Percentiles rank a stretch among this genome's conserved stretches.
These are phyloP conservation scores for Dascillus cervinus DNA, from an alignment of 2,888 invertebrate genomes.

Conservation along the genomic window DNA sequence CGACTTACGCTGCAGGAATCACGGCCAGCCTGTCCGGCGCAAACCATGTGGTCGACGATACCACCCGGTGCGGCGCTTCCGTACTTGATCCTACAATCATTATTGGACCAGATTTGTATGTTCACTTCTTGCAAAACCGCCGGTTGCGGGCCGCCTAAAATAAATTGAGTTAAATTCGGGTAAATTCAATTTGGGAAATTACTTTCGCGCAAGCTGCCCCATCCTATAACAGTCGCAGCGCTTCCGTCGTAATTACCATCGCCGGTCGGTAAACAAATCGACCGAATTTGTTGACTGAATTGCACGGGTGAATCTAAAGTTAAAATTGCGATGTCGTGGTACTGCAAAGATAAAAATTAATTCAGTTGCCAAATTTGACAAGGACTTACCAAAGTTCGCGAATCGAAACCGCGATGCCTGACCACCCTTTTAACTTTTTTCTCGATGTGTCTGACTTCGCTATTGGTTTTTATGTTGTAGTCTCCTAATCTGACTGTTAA, in stretches of 20 bases:
- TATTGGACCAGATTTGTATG: constrained; percentile 76
- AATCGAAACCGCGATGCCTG: constrained; percentile 77
- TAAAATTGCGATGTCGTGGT: constrained; percentile 76
- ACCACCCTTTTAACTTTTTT: constrained; percentile 75
- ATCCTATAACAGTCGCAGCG: constrained; percentile 76
- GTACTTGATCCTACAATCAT: constrained; percentile 70
- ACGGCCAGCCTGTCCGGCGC: constrained; percentile 75
- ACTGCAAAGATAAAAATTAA: constrained; percentile 44
- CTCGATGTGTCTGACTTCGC: constrained; percentile 69
- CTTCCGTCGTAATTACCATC: constrained; percentile 58
- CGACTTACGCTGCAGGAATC: constrained; percentile 83
- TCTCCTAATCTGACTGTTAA: constrained; percentile 76
- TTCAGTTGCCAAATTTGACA: not conserved
- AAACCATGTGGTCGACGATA: constrained; percentile 80
- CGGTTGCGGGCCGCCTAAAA: constrained; percentile 72
- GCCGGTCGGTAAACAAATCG: constrained; percentile 65
- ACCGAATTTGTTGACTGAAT: constrained; percentile 63
- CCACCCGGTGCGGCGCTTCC: constrained; percentile 83
- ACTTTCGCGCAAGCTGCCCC: constrained; percentile 81
- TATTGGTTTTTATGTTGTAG: constrained; percentile 68
- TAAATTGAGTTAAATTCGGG: constrained; percentile 1
- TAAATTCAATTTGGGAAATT: constrained; percentile 23
- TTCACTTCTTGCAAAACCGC: constrained; percentile 73
- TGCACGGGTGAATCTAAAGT: constrained; percentile 70
- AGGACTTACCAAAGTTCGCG: constrained; percentile 63